A percentile compares a stretch with the other conserved stretches of the same genome.
These are phyloP conservation scores for Merodon equestris DNA, from an alignment of 2,888 invertebrate species.

Conservation along the genomic window DNA sequence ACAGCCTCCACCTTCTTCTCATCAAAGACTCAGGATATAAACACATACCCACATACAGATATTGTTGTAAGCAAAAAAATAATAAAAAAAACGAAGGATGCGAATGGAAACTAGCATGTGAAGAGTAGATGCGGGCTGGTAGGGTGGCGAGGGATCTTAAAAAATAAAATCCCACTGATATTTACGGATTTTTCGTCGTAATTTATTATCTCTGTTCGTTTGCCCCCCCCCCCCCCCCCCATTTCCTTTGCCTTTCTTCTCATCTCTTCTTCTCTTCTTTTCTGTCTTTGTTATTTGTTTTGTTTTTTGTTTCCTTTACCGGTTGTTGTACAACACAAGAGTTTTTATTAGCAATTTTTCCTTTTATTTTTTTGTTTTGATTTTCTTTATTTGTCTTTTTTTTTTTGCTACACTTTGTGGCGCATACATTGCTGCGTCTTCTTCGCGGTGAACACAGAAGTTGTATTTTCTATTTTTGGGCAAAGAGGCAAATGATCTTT, in stretches of 20 bases:
- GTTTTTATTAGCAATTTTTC: constrained; percentile 10
- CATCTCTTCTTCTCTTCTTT: too few species aligned
- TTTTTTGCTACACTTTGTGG: constrained; percentile 41
- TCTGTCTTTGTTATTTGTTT: not conserved
- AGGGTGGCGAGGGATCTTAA: constrained; percentile 31
- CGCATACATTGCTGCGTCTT: constrained; percentile 26
- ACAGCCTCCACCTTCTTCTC: constrained; percentile 52
- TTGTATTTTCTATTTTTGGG: constrained; percentile 67
- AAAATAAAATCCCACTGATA: constrained; percentile 55
- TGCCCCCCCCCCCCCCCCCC: too few species aligned
- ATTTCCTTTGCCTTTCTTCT: too few species aligned
- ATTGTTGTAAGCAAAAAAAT: constrained; percentile 21
- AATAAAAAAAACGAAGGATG: constrained; percentile 43
- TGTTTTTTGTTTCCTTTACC: constrained; percentile 15
- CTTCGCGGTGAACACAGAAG: constrained; percentile 24
- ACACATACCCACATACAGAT: not conserved
- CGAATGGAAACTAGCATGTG: constrained; percentile 26
- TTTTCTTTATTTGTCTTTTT: constrained; percentile 42
- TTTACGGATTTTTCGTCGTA: constrained; percentile 64
- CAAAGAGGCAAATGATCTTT: constrained; percentile 66
- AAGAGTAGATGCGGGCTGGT: constrained; percentile 14
- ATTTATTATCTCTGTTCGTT: constrained; percentile 52
- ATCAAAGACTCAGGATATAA: constrained; percentile 45
- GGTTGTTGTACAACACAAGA: constrained; percentile 28
- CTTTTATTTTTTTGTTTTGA: constrained; percentile 19